Evolutionary conservation across 2,888 invertebrate genomes (phyloP), one percentile per base, ranked within the genome.

Genomic region (Andrena praecox): DNA sequence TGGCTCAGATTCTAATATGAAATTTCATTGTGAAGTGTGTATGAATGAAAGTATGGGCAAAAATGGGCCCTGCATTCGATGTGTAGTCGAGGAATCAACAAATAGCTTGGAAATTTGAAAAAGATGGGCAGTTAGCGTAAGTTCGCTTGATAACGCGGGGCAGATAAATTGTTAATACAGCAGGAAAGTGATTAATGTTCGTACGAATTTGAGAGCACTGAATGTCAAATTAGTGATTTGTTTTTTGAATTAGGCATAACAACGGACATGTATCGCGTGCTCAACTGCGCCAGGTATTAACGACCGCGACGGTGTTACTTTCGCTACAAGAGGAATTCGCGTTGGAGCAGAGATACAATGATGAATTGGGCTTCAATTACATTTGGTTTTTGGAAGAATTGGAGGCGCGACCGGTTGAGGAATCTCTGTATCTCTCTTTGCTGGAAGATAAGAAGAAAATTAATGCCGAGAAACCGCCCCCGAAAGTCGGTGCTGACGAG

Each of bases 331-430:
- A 97, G 91, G 93, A 96, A 73, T 95, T 95, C 76, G 96, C 97
- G 27, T 94, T 97, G 63, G 96, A 97, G 91, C 95, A 95, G 88
- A 95, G 96, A 84, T 97, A 96, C 94, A 96, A 96, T 82, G 96
- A 97, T 92, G 96, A 97, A 91, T 93, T 96, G 91, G 97, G 97
- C 29, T 97, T 97, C 93, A 96, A 96, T 94, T 97, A 97, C 91
- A 95, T 95, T 82, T 95, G 95, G 88, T 96, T 97, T 87, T 94
- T 97, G 71, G 95, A 95, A 76, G 97, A 97, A 94, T 95, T 96
- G 24, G 95, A 95, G 85, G 93, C 95, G 0, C 91, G 91, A 70
- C 89, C 92, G 4, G 87, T 93, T 42, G 94, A 94, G 74, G 91
- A 92, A 80, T 94, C 95, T 7, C 81, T 95, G 92, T 95, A 94